phyloP scores from a whole-genome alignment of 2,888 invertebrate species.

The Seladonia tumulorum region DNA sequence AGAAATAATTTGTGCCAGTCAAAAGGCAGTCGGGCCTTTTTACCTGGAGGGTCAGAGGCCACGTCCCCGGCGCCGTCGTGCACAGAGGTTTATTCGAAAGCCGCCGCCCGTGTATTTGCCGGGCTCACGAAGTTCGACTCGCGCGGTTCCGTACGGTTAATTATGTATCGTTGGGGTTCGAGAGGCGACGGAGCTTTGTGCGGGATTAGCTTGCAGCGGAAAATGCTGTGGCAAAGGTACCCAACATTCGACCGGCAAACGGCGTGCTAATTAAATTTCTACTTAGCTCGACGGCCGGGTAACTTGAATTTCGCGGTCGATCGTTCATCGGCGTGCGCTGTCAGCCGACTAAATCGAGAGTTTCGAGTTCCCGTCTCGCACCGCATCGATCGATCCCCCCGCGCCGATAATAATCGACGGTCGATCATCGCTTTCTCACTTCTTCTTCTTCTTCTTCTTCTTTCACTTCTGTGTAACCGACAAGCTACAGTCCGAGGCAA shows the following conservation, averaged over 20 bases:
- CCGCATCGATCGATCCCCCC: not conserved
- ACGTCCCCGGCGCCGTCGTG: not conserved
- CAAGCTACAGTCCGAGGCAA: not conserved
- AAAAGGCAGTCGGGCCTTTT: constrained; percentile 5
- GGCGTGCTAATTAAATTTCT: constrained; percentile 53
- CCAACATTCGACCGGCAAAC: constrained; percentile 36
- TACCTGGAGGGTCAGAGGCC: not conserved
- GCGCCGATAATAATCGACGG: not conserved
- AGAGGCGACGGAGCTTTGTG: constrained; percentile 19
- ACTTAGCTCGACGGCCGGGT: constrained; percentile 23
- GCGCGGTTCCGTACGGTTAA: constrained; percentile 23
- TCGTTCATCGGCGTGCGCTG: constrained; percentile 39
- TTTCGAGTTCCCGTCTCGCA: not conserved
- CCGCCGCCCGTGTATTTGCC: constrained; percentile 11
- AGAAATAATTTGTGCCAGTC: constrained; percentile 29
- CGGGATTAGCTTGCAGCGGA: constrained; percentile 26
- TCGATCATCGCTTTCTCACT: not conserved
- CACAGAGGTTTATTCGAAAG: constrained; percentile 3
- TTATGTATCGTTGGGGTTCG: constrained; percentile 25
- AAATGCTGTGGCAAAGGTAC: constrained; percentile 38
- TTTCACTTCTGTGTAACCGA: not conserved
- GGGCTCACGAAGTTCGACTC: constrained; percentile 33
- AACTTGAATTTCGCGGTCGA: constrained; percentile 49
- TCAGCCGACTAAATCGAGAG: not conserved
- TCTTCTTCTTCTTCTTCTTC: not conserved